These are phyloP conservation scores for Magallana nippona DNA, from an alignment of 2,888 invertebrate genomes.

Conservation along the genomic window DNA sequence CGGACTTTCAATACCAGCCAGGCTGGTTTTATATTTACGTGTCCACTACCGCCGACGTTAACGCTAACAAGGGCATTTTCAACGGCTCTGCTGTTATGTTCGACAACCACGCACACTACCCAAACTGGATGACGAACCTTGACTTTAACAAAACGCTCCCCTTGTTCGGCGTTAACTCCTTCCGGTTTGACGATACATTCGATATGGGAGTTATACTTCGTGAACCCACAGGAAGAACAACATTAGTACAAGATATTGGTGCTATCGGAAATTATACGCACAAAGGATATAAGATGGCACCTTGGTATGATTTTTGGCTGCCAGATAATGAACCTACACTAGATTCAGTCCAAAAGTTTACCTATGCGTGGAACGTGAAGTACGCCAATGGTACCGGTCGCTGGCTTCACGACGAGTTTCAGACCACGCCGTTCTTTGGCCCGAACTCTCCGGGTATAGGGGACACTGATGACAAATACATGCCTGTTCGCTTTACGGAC, in stretches of 20 bases:
- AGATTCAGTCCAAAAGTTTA: conserved; percentile 54
- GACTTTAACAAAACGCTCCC: conserved; percentile 95
- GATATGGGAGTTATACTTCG: conserved; percentile 95
- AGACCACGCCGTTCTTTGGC: conserved; percentile 71
- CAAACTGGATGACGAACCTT: conserved; percentile 89
- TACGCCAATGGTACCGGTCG: conserved; percentile 73
- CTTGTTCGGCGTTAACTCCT: conserved; percentile 94
- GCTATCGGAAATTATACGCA: conserved; percentile 84
- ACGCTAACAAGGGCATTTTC: conserved; percentile 92
- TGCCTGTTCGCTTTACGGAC: conserved; percentile 95
- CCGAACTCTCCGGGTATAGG: conserved; percentile 69
- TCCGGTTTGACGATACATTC: conserved; percentile 78
- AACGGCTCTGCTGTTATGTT: conserved; percentile 92
- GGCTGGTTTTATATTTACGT: conserved; percentile 98
- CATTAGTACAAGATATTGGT: conserved; percentile 81
- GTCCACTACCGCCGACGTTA: conserved; percentile 95
- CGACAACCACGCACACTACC: conserved; percentile 94
- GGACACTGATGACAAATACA: conserved; percentile 76
- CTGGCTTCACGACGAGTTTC: conserved; percentile 66
- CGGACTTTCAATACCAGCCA: conserved; percentile 91
- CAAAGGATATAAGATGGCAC: conserved; percentile 48
- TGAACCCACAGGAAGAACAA: conserved; percentile 95
- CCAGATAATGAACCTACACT: conserved; percentile 75
- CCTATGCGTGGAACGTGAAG: conserved; percentile 72
- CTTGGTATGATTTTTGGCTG: conserved; percentile 51